These are phyloP conservation scores for Tetrao urogallus DNA, from an alignment of 2,113 vertebrate species.

Conservation along the genomic window DNA sequence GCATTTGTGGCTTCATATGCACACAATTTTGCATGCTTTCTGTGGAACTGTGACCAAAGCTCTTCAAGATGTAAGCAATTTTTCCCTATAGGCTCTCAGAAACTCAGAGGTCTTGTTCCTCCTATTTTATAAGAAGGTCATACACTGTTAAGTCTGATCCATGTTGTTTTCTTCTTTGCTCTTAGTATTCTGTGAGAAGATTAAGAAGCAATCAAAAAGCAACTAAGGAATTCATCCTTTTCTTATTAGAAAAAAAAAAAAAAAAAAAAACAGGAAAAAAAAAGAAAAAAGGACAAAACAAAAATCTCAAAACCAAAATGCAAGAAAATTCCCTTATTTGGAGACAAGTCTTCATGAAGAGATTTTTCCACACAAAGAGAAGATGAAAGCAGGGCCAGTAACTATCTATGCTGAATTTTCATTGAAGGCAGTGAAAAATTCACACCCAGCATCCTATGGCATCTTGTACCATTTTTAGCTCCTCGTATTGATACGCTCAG, in stretches of 20 bases:
- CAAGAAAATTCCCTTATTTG: background rate
- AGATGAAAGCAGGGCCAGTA: background rate
- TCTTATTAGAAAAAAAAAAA: background rate
- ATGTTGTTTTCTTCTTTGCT: background rate
- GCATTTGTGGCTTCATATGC: background rate
- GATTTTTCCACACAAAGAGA: background rate
- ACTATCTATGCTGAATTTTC: background rate
- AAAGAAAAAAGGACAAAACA: background rate
- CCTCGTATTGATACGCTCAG: background rate
- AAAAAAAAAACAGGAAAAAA: background rate
- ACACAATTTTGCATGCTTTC: background rate
- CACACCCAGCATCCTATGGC: background rate
- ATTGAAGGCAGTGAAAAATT: background rate
- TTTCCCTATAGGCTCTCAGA: background rate
- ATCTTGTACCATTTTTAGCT: background rate
- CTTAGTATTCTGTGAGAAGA: constrained; percentile 11
- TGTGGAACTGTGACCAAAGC: background rate
- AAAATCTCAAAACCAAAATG: background rate
- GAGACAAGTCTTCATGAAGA: background rate
- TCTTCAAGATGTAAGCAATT: background rate
- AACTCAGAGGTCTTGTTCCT: background rate
- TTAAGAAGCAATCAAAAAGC: background rate
- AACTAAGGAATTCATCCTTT: background rate
- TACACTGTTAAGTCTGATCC: background rate
- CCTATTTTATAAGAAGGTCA: background rate